Conservation (phyloP, 2,888 invertebrate species). For the Drosophila infuscata region DNA sequence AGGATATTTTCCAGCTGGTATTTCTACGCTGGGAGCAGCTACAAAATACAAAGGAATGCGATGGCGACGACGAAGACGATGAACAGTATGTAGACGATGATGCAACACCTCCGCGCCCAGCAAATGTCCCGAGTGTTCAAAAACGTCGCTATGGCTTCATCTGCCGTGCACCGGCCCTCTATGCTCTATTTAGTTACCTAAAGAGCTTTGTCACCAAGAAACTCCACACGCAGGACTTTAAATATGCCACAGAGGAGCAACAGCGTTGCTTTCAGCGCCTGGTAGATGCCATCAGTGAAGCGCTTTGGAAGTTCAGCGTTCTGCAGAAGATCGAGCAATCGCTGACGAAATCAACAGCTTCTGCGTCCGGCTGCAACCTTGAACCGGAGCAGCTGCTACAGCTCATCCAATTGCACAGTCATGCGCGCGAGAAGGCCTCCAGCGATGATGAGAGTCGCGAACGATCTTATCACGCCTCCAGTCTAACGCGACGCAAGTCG, state of each 20-base stretch:
- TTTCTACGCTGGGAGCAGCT: constrained; percentile 84
- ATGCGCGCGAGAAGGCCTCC: constrained; percentile 76
- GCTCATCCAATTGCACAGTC: constrained; percentile 78
- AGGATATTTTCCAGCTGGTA: constrained; percentile 81
- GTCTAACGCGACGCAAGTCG: constrained; percentile 78
- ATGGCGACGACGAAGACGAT: constrained; percentile 51
- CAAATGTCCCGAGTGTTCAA: constrained; percentile 4
- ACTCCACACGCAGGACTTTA: constrained; percentile 82
- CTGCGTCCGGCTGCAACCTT: constrained; percentile 59
- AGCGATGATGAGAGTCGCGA: constrained; percentile 83
- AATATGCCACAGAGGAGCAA: constrained; percentile 69
- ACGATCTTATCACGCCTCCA: constrained; percentile 75
- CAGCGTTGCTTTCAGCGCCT: constrained; percentile 78
- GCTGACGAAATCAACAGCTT: constrained; percentile 44
- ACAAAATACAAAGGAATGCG: constrained; percentile 31
- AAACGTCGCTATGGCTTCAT: constrained; percentile 75
- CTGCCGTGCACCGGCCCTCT: constrained; percentile 72
- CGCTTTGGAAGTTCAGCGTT: constrained; percentile 83
- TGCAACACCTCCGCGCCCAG: constrained; percentile 38
- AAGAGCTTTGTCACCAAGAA: constrained; percentile 82
- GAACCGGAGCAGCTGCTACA: constrained; percentile 80
- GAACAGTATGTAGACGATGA: constrained; percentile 70
- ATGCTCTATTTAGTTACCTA: constrained; percentile 76
- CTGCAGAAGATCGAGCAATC: constrained; percentile 81
- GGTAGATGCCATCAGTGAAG: constrained; percentile 80